These are phyloP conservation scores for Aphidius gifuensis DNA, from an alignment of 1,140 invertebrate species.

Conservation along the genomic window DNA sequence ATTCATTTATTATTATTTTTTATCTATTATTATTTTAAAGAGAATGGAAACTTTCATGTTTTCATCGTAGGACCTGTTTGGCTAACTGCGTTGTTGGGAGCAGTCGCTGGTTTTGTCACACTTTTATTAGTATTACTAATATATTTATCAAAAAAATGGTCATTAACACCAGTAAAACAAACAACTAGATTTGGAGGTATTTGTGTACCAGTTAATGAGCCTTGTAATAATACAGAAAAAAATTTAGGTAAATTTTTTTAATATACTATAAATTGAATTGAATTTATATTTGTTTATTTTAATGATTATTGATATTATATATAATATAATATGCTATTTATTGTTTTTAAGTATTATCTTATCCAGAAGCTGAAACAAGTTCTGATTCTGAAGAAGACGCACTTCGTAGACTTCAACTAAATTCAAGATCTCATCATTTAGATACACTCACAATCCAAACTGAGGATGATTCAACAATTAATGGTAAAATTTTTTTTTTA, in stretches of 20 bases:
- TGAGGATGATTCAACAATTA: constrained; percentile 45
- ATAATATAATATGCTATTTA: constrained; percentile 30
- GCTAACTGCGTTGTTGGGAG: constrained; percentile 74
- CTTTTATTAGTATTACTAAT: constrained; percentile 75
- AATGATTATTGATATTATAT: constrained; percentile 14
- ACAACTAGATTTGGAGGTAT: constrained; percentile 50
- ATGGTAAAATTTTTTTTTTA: constrained; percentile 27
- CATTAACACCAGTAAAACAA: constrained; percentile 58
- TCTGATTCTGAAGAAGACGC: constrained; percentile 76
- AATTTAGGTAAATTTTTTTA: constrained; percentile 42
- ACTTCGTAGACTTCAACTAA: constrained; percentile 56
- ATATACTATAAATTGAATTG: neutral
- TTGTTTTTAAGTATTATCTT: constrained; percentile 37
- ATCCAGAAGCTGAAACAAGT: constrained; percentile 61
- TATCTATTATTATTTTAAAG: too few relatives aligned
- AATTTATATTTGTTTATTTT: constrained; percentile 10
- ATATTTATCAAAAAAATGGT: constrained; percentile 77
- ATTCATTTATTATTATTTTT: too few relatives aligned
- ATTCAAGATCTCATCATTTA: constrained; percentile 51
- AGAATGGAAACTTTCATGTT: constrained; percentile 6
- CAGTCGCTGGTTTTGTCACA: constrained; percentile 70
- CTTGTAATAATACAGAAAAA: constrained; percentile 39
- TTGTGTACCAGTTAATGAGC: constrained; percentile 52
- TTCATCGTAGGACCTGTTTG: constrained; percentile 65
- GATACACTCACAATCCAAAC: constrained; percentile 51